Conservation (phyloP, 2,797 vertebrate species). For the Masticophis lateralis region DNA sequence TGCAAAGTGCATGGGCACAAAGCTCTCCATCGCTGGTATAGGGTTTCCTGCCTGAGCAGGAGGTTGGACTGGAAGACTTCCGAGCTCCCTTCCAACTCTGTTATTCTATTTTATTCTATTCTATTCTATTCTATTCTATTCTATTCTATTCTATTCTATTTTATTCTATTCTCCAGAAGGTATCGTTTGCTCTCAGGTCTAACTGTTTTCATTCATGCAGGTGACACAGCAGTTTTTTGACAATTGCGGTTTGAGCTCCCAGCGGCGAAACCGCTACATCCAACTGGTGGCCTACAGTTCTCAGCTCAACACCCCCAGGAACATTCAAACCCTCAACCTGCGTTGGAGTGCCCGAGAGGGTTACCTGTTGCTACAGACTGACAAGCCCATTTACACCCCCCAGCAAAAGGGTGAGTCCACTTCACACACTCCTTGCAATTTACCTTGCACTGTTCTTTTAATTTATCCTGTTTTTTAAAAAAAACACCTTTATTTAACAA, state of each 20-base stretch:
- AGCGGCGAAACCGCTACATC: background rate
- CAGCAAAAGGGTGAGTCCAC: slow-evolving; percentile 3
- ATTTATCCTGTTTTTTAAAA: background rate
- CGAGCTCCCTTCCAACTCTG: too few relatives aligned
- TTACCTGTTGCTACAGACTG: slow-evolving; percentile 12
- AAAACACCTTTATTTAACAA: background rate
- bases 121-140: too few relatives aligned
- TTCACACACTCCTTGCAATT: too few relatives aligned
- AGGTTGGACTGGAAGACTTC: too few relatives aligned
- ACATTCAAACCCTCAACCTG: slow-evolving; percentile 12
- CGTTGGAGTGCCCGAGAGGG: slow-evolving; percentile 14
- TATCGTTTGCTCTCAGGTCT: background rate
- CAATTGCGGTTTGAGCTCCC: background rate
- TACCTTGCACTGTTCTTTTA: background rate
- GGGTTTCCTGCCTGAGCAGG: too few relatives aligned
- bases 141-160: background rate
- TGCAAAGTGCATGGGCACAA: too few relatives aligned
- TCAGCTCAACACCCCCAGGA: background rate
- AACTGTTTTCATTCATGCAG: background rate
- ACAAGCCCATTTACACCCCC: slow-evolving; percentile 32
- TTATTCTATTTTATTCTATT: background rate
- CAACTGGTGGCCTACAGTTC: slow-evolving; percentile 4
- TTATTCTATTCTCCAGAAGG: background rate
- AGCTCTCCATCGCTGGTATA: too few relatives aligned
- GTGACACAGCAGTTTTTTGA: background rate